Percentiles rank a stretch among this genome's conserved stretches.
Conservation (phyloP, 2,113 vertebrate species). For the Gallinago undulata region DNA sequence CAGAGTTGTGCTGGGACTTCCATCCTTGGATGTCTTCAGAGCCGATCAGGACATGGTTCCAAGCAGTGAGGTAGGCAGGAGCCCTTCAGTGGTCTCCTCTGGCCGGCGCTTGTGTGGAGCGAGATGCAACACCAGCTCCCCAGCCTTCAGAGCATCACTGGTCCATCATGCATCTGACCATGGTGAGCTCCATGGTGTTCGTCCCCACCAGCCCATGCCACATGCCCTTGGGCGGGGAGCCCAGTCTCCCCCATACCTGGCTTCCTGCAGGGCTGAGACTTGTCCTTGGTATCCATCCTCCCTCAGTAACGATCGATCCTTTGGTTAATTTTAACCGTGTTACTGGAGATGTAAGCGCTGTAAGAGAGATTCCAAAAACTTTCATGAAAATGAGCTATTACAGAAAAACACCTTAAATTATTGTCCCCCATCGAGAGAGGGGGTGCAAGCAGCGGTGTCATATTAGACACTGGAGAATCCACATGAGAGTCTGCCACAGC, state of each 20-base stretch:
- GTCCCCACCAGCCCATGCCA: neutral
- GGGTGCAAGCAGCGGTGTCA: accelerated
- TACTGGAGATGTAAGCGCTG: neutral
- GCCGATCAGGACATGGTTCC: no score
- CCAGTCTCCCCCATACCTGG: accelerated
- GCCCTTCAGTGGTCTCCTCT: neutral
- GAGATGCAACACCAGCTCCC: neutral
- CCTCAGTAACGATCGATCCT: neutral
- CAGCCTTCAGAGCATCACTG: neutral
- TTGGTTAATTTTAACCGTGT: neutral
- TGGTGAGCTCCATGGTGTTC: neutral
- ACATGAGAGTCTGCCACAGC: accelerated
- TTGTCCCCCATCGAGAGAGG: neutral
- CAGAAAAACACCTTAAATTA: neutral
- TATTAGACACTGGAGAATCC: neutral
- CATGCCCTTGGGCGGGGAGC: accelerated
- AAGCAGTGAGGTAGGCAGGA: neutral
- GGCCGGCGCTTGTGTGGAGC: accelerated
- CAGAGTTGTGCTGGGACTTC: neutral
- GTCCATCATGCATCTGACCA: accelerated
- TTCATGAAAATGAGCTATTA: neutral
- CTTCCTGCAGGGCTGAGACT: neutral
- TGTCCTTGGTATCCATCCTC: neutral
- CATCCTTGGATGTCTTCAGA: neutral
- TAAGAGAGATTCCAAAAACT: neutral